These are phyloP conservation scores for Thecophora atra DNA, from an alignment of 2,888 invertebrate genomes.

Conservation along the genomic window DNA sequence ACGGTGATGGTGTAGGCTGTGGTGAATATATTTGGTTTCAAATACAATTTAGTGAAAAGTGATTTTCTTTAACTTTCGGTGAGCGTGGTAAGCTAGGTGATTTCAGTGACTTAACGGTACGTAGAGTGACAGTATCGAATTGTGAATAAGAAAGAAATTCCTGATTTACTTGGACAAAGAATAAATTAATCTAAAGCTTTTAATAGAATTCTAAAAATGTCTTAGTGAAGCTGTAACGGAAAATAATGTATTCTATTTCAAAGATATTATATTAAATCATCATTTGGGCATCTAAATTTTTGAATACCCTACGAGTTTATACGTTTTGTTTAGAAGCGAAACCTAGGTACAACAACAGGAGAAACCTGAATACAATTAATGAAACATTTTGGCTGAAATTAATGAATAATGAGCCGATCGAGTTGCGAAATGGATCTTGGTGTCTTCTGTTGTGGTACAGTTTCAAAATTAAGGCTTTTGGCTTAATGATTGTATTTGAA, in stretches of 20 bases:
- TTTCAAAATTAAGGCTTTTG: neutral
- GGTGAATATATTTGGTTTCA: slow-evolving; percentile 13
- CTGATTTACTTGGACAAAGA: neutral
- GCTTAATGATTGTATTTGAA: neutral
- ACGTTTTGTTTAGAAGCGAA: neutral
- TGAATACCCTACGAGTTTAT: neutral
- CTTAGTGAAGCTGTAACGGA: neutral
- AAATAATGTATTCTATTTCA: neutral
- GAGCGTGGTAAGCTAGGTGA: slow-evolving; percentile 37
- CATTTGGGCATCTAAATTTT: slow-evolving; percentile 22
- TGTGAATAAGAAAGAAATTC: slow-evolving; percentile 22
- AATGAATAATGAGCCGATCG: neutral
- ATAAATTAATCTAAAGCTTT: neutral
- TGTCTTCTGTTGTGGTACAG: neutral
- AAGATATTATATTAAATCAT: neutral
- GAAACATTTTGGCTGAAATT: neutral
- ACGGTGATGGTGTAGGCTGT: too few species aligned
- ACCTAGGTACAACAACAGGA: neutral
- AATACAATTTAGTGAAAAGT: slow-evolving; percentile 15
- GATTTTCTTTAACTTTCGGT: slow-evolving; percentile 7
- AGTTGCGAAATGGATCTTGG: neutral
- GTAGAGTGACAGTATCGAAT: slow-evolving; percentile 21
- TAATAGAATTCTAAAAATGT: slow-evolving; percentile 13
- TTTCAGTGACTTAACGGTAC: slow-evolving; percentile 33
- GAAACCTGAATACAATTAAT: neutral